These are phyloP conservation scores for Troilus luridus DNA, from an alignment of 2,888 invertebrate genomes.

Conservation along the genomic window DNA sequence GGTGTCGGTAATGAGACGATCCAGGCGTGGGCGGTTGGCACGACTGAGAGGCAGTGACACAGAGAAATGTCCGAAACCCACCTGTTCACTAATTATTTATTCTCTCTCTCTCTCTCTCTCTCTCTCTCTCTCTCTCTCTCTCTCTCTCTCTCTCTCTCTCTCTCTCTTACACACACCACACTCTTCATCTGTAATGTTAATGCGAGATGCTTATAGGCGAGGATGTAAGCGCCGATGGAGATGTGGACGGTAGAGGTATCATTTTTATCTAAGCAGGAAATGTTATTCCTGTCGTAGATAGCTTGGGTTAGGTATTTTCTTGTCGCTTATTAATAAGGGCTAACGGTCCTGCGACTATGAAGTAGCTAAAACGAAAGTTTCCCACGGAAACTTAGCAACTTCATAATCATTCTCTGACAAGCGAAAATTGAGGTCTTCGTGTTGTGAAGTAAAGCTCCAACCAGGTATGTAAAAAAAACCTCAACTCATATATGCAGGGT, in stretches of 20 bases:
- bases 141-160: background rate
- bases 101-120: constrained; percentile 25
- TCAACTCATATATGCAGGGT: no score
- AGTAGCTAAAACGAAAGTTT: background rate
- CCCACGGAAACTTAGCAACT: no score
- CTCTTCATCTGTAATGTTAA: background rate
- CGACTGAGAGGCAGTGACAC: background rate
- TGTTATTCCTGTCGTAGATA: background rate
- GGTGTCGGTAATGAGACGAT: background rate
- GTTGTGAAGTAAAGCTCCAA: no score
- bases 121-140: background rate
- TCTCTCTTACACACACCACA: background rate
- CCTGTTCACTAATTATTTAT: constrained; percentile 31
- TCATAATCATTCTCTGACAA: no score
- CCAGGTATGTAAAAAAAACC: no score
- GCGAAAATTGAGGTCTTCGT: no score
- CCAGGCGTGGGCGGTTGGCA: constrained; percentile 26
- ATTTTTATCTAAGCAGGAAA: background rate
- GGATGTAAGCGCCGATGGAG: constrained; percentile 16
- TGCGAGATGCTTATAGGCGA: background rate
- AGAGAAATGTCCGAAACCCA: constrained; percentile 49
- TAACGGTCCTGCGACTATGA: background rate
- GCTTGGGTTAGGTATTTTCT: background rate
- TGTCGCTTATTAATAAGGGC: background rate
- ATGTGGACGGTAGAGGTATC: background rate